These are phyloP conservation scores for Pelagia noctiluca DNA, from an alignment of 30 jellyfish, hydroid and myxozoan genomes.

Conservation along the genomic window DNA sequence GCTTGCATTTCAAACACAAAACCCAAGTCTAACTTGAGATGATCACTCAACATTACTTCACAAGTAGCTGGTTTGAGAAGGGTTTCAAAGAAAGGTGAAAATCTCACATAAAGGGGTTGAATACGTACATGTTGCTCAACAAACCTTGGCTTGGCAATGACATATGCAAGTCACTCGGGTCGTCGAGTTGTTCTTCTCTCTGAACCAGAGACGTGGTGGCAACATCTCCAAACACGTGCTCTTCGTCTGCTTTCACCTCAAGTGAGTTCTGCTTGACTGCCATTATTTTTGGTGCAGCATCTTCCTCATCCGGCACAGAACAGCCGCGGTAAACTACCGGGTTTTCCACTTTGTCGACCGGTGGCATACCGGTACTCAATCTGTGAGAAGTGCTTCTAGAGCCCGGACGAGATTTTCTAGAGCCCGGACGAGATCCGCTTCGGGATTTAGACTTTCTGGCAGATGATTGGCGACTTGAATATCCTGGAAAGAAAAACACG, in stretches of 20 bases:
- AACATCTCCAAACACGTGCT: not conserved
- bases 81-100: no score
- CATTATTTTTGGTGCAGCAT: constrained; percentile 27
- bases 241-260: constrained; percentile 2
- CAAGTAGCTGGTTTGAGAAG: no score
- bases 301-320: not conserved
- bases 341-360: constrained; percentile 63
- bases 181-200: no score
- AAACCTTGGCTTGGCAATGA: no score
- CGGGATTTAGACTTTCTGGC: constrained; percentile 69
- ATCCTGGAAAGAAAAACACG: constrained; percentile 20
- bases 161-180: no score
- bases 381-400: constrained; percentile 47
- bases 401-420: constrained; percentile 67
- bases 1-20: no score
- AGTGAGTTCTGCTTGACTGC: constrained; percentile 33
- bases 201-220: not conserved
- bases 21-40: no score
- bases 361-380: constrained; percentile 46
- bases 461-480: constrained; percentile 81
- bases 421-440: constrained; percentile 76
- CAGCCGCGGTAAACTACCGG: not conserved
- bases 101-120: no score
- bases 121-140: no score
- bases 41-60: no score